Evolutionary conservation across 2,797 vertebrate genomes (phyloP).

Genomic region (Clarias fuscus): DNA sequence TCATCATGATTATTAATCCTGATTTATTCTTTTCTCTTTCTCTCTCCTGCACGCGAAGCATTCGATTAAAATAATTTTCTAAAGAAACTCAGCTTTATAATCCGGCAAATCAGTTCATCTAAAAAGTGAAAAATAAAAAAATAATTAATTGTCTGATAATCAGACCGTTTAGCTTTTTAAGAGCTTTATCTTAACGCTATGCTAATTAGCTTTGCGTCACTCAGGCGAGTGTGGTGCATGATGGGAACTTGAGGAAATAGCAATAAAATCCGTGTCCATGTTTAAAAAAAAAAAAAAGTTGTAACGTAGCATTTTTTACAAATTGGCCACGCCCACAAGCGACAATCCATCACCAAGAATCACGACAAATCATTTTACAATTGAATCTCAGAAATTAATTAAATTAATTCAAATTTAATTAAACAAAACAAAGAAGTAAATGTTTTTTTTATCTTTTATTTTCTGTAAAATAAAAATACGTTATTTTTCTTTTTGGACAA

Average conservation of each 20-base stretch:
- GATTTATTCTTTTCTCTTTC: not conserved
- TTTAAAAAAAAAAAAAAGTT: not conserved
- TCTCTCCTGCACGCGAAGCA: not conserved
- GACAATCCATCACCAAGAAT: not conserved
- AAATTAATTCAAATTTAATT: not conserved
- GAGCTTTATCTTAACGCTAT: not conserved
- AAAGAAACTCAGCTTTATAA: not conserved
- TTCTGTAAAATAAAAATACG: not conserved
- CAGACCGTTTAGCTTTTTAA: not conserved
- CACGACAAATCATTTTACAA: not conserved
- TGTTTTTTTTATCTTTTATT: not conserved
- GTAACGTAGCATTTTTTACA: too few relatives aligned
- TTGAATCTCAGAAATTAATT: too few relatives aligned
- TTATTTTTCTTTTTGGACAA: not conserved
- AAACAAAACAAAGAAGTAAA: not conserved
- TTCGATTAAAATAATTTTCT: not conserved
- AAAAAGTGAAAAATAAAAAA: too few relatives aligned
- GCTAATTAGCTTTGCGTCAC: not conserved
- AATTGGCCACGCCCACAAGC: conserved; percentile 8
- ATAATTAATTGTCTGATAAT: not conserved
- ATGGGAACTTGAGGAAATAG: not conserved
- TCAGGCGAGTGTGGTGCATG: not conserved
- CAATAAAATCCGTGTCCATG: not conserved
- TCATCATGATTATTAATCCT: too few relatives aligned
- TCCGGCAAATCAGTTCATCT: too few relatives aligned